phyloP scores from a whole-genome alignment of 2,113 vertebrate genomes.

The Equus quagga region DNA sequence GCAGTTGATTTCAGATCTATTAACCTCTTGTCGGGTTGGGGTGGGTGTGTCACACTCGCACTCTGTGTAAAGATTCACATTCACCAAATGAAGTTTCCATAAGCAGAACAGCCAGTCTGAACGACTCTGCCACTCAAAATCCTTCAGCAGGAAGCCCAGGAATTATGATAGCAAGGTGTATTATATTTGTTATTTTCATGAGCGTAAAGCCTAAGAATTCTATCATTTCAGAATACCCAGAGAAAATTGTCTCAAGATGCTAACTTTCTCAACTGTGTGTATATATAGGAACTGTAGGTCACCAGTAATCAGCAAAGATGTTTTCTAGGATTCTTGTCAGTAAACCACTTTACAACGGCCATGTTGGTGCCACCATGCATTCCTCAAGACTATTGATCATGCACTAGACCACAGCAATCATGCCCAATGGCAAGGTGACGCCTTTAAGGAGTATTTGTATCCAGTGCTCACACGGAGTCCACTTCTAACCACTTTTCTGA shows the following conservation, averaged over 20 bases:
- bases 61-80: not conserved
- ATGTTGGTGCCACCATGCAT: not conserved
- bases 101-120: not conserved
- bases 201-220: not conserved
- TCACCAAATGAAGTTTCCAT: not conserved
- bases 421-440: not conserved
- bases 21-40: not conserved
- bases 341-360: not conserved
- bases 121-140: not conserved
- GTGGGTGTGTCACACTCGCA: not conserved
- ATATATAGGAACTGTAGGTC: not conserved
- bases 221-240: not conserved
- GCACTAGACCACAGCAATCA: too few relatives aligned
- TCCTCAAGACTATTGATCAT: not conserved
- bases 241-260: not conserved
- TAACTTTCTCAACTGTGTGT: not conserved
- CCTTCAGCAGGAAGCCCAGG: not conserved
- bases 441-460: not conserved
- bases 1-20: not conserved
- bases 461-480: too few relatives aligned
- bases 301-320: not conserved
- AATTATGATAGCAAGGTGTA: not conserved
- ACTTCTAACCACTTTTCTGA: not conserved
- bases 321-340: not conserved
- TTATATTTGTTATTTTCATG: not conserved